Conservation (phyloP, 1,140 invertebrate genomes). For the Camponotus pennsylvanicus region DNA sequence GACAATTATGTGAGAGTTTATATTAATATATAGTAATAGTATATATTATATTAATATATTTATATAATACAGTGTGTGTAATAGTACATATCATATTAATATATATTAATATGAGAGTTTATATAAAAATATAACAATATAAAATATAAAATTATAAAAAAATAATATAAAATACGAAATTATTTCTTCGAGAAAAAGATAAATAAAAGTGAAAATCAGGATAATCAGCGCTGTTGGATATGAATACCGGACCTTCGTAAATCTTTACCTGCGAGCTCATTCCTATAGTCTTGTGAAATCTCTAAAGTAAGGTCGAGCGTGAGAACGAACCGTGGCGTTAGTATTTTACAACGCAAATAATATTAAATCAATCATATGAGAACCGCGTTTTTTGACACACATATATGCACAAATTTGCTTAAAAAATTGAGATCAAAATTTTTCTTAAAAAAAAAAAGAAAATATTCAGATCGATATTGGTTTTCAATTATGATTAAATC, state of each 20-base stretch:
- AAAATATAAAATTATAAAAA: no score
- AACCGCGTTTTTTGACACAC: slow-evolving; percentile 17
- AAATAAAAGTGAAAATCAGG: slow-evolving; percentile 12
- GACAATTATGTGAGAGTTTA: neutral
- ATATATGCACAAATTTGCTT: neutral
- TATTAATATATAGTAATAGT: neutral
- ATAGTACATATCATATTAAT: no score
- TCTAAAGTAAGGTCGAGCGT: slow-evolving; percentile 32
- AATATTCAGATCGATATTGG: neutral
- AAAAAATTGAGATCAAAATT: neutral
- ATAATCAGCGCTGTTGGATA: slow-evolving; percentile 2
- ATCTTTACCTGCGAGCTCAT: slow-evolving; percentile 34
- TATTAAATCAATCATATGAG: slow-evolving; percentile 34
- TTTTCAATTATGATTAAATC: neutral
- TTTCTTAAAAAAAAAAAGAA: neutral
- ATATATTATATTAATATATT: no score
- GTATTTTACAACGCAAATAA: slow-evolving; percentile 3
- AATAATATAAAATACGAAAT: neutral
- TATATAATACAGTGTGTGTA: no score
- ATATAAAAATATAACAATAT: no score
- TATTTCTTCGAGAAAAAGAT: neutral
- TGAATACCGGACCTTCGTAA: slow-evolving; percentile 35
- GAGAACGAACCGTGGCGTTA: slow-evolving; percentile 22
- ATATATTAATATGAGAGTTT: no score
- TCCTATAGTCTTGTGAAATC: slow-evolving; percentile 21